Base-by-base conservation (phyloP, 2,113 vertebrate genomes). In the Progne subis region DNA sequence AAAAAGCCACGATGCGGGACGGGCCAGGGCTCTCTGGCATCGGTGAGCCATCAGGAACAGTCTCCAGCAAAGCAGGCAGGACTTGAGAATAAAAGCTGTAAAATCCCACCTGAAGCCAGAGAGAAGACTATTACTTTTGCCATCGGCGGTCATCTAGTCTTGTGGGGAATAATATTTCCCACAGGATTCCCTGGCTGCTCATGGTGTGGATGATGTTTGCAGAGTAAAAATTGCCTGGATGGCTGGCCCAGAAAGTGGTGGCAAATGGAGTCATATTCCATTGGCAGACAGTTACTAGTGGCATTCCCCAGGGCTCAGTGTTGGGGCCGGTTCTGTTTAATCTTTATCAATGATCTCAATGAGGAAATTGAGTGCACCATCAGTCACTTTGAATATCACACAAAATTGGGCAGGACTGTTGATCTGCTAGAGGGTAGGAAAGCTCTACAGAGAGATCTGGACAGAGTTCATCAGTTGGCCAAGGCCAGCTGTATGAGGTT, bases 231-330 rank as follows among this genome's bases (percentile, higher is more conserved):
- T 7, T 46, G 5, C 18, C 25, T 32, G 20, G 24, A 34, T 41
- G 18, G 8, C 26, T 7, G 5, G 19, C 34, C 10, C 50, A 71
- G 24, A 64, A 52, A 31, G 5, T 56, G 14, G 6, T 65, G 34
- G 14, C 44, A 13, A 90, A 43, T 10, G 10, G 19, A 72, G 32
- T 24, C 41, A 44, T 67, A 61, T 72, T 26, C 18, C 23, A 16
- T 2, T 34, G 52, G 31, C 0, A 0, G 14, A 7, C 6, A 8
- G 52, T 39, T 34, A 12, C 26, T 24, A 31, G 14, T 32, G 25
- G 1, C 55, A 20, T 47, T 70, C 21, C 13, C 39, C 4, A 8
- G 25, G 18, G 19, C 15, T n/a, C 52, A 29, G 39, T 34, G 13
- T 1, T 60, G 16, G 55, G n/a, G 19, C 16, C 39, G 18, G 29